Conservation (phyloP, 2,113 vertebrate genomes). For the Tenrec ecaudatus region DNA sequence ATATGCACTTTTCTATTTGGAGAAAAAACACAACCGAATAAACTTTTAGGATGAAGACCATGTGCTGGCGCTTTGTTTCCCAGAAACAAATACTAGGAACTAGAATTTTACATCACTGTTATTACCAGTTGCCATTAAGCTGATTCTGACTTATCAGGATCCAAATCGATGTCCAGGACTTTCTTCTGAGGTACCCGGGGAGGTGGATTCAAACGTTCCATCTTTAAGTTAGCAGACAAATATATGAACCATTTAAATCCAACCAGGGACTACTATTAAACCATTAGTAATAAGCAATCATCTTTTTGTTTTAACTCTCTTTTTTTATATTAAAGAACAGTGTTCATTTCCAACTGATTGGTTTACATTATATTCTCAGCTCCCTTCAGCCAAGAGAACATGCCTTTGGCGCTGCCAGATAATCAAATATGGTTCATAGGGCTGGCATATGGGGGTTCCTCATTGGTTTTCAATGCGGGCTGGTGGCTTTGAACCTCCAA, state of each 20-base stretch:
- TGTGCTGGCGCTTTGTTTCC: not conserved
- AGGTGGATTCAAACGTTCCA: not conserved
- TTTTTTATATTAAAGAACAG: not conserved
- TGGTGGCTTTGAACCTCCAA: too few relatives aligned
- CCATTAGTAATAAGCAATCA: not conserved
- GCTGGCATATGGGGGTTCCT: too few relatives aligned
- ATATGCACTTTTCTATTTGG: slow-evolving; percentile 24
- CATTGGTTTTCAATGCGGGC: too few relatives aligned
- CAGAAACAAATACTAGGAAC: not conserved
- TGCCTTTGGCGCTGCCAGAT: not conserved
- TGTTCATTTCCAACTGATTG: not conserved
- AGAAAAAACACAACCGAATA: not conserved
- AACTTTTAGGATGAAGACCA: not conserved
- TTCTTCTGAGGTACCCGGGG: not conserved
- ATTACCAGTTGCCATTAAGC: not conserved
- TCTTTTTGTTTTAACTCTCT: not conserved
- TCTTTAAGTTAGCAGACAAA: not conserved
- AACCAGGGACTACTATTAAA: not conserved
- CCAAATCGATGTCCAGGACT: not conserved
- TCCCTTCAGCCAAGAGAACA: not conserved
- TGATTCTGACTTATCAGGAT: not conserved
- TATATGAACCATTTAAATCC: not conserved
- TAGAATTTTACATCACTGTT: not conserved
- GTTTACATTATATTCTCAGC: not conserved
- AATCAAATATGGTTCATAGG: too few relatives aligned